Evolutionary conservation across 2,113 vertebrate genomes (phyloP), one percentile per base, ranked within the genome.

Genomic region (Otolemur garnettii): DNA sequence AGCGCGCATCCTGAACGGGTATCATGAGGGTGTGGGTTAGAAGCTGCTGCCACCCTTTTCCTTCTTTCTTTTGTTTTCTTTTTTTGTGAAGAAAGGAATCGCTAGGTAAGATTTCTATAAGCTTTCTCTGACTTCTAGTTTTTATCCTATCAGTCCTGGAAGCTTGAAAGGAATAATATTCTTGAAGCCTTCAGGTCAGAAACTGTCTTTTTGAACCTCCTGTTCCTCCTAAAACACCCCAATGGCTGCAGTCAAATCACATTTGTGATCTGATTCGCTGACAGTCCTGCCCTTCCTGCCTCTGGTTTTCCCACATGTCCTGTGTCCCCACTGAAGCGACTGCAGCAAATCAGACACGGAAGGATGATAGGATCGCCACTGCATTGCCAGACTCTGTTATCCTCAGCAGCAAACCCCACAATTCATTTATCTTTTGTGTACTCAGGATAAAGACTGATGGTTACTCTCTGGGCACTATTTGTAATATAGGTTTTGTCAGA

Each of bases 401-500:
- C 87, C 33, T 30, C 82, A 0, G 0, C 85, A 13, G 2, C 66
- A 72, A 22, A 35, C 4, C 78, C 83, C 77, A 19, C 19, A 1
- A 12, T 1, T 57, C 57, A 3, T 4, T 24, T 12, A 90, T 90
- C 87, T 83, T 84, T 75, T 4, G 59, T 30, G 78, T 45, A 28
- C 91, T 95, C 81, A 80, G 91, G 91, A 77, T 83, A 50, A 60
- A 57, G 83, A 69, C 35, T 14, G 35, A 42, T 59, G 2, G 62
- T 94, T 87, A 87, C 96, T 89, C 74, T 95, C 92, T 50, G 96
- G 91, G 64, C 85, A 2, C 92, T 92, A 57, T 3, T 3, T 78
- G 30, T 53, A 77, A 84, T 93, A 77, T 62, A 68, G 96, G 81
- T 74, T 50, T 90, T 90, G 94, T 97, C 96, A 97, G 92, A 90